Base-by-base conservation (phyloP, 1,140 invertebrate species). In the Ceratosolen solmsi region DNA sequence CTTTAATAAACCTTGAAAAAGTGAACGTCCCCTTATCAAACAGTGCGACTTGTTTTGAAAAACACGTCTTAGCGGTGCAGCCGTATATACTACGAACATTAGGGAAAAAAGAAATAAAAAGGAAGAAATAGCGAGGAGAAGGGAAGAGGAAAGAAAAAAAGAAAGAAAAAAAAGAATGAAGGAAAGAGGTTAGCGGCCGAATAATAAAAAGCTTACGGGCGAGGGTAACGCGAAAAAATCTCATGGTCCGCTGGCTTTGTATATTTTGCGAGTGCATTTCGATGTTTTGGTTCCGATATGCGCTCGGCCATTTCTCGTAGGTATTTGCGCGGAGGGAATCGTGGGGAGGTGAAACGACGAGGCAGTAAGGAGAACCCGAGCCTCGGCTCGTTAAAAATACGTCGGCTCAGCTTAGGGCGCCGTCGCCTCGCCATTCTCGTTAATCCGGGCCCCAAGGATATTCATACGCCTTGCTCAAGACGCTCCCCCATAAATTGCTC, bases 381-480 rank as follows among this genome's bases (percentile, higher is more conserved):
- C 22, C 36, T 38, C 25, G 33, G 54, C 77, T 82, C 74, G 82
- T 80, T 80, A 77, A 83, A 83, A 82, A 84, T 84, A 82, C 79
- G 80, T 80, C 76, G 74, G 80, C 70, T 82, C 75, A 82, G 81
- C 75, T 82, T 65, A 63, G 65, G 75, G 54, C n/a, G 63, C 46
- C 36, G 56, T 17, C 17, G 56, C 58, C 33, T 30, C 68, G 51
- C 60, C 36, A 36, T 54, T 51, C 41, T 38, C 82, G 83, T 84
- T 82, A 84, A 84, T 84, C 83, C 81, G 83, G 63, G 27, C 25
- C 65, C 25, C 76, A 20, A 54, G 51, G 60, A 77, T 77, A 75
- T 76, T 75, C 77, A 46, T 65, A 54, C 60, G 68, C 80, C 49
- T 38, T 77, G 41, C 79, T 82, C 58, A 25, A 70, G 74, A 49